These are phyloP conservation scores for Plectrocnemia conspersa DNA, from an alignment of 1,140 invertebrate genomes.

Conservation along the genomic window DNA sequence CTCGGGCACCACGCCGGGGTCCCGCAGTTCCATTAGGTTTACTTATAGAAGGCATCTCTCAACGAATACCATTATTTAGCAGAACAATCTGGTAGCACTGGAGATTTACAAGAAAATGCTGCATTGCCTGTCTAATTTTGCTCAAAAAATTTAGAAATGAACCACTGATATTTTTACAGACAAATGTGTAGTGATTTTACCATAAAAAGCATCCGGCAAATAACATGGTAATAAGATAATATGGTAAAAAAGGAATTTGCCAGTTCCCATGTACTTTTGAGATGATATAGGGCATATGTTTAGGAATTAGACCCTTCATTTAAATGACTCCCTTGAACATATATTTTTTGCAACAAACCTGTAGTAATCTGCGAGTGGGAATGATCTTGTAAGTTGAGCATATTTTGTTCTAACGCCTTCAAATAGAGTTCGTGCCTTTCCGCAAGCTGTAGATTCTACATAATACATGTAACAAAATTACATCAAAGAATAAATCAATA, in stretches of 20 bases:
- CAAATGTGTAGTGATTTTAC: not conserved
- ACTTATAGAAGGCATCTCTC: too few species aligned
- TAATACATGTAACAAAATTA: not conserved
- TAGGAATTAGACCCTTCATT: not conserved
- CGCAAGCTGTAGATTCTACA: slow-evolving; percentile 21
- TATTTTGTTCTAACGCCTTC: slow-evolving; percentile 25
- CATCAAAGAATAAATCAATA: not conserved
- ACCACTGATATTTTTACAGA: not conserved
- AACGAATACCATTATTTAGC: too few species aligned
- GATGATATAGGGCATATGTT: not conserved
- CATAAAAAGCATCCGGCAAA: not conserved
- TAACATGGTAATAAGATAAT: not conserved
- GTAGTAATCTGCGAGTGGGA: slow-evolving; percentile 25
- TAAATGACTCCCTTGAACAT: not conserved
- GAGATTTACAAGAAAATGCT: too few species aligned
- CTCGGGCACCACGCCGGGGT: too few species aligned
- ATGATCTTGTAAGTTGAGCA: slow-evolving; percentile 12
- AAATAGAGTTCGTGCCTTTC: slow-evolving; percentile 18
- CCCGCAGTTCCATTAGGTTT: too few species aligned
- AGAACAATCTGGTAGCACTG: too few species aligned
- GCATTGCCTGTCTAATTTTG: too few species aligned
- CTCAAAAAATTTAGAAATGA: too few species aligned
- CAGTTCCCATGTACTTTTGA: not conserved
- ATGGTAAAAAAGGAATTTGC: not conserved
- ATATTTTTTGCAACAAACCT: slow-evolving; percentile 11